Evolutionary conservation across 2,797 vertebrate genomes (phyloP).

Genomic region (Atherinosoma microstoma): DNA sequence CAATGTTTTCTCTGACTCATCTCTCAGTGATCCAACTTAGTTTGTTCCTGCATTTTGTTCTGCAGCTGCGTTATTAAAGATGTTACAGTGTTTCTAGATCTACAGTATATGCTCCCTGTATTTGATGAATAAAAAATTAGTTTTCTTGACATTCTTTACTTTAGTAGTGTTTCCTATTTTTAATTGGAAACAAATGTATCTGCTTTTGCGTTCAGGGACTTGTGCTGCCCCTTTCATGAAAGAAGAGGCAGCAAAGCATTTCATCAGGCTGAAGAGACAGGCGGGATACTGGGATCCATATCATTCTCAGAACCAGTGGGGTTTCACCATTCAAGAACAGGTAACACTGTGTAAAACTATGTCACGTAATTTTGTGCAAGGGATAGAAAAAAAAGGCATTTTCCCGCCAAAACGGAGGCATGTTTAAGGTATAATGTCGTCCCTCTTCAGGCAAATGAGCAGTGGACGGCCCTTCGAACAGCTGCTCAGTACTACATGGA

Average conservation of each 20-base stretch:
- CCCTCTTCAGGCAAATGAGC: constrained; percentile 72
- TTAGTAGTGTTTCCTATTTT: neutral
- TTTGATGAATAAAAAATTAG: neutral
- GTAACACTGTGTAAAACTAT: constrained; percentile 31
- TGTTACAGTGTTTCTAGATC: neutral
- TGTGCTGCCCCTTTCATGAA: constrained; percentile 73
- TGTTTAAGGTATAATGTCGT: neutral
- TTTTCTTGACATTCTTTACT: neutral
- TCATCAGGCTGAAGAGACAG: constrained; percentile 77
- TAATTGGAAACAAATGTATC: too few species aligned
- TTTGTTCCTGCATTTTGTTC: neutral
- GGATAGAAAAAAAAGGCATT: neutral
- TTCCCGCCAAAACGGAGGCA: neutral
- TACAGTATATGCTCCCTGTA: too few species aligned
- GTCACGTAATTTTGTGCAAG: neutral
- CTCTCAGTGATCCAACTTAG: neutral
- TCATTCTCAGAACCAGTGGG: constrained; percentile 76
- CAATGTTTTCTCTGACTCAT: neutral
- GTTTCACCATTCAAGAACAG: constrained; percentile 79
- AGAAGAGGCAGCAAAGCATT: constrained; percentile 72
- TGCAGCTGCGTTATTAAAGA: neutral
- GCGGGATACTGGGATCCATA: constrained; percentile 76
- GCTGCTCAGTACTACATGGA: constrained; percentile 81
- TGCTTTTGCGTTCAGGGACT: constrained; percentile 49
- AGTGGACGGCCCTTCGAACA: constrained; percentile 72